A percentile compares a stretch with the other conserved stretches of the same genome.
phyloP scores from a whole-genome alignment of 2,113 vertebrate species.

The Panurus biarmicus region DNA sequence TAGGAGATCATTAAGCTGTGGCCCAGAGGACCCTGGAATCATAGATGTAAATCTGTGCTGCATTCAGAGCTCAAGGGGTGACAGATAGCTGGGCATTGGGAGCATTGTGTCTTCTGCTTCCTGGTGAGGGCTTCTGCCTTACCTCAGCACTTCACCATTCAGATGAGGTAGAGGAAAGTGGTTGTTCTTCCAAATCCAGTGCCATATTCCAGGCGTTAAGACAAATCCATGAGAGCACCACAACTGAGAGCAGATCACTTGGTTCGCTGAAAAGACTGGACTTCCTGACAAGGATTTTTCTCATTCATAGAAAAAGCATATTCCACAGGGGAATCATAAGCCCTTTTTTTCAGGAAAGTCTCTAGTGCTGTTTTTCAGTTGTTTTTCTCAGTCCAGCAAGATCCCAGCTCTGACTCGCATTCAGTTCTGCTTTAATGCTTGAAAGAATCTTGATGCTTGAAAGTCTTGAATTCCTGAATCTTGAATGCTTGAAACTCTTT shows the following conservation, averaged over 20 bases:
- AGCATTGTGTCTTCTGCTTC: background rate
- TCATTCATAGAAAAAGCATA: background rate
- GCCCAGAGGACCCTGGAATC: background rate
- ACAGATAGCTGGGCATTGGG: fast-evolving
- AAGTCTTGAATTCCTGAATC: background rate
- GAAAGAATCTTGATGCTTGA: background rate
- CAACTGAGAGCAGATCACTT: background rate
- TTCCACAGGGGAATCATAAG: background rate
- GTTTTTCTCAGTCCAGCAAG: background rate
- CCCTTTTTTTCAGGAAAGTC: background rate
- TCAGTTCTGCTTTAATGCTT: slow-evolving; percentile 28
- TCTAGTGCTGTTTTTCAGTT: background rate
- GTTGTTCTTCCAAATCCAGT: background rate
- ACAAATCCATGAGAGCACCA: background rate
- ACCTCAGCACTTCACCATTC: fast-evolving
- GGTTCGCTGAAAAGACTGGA: background rate
- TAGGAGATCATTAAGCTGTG: background rate
- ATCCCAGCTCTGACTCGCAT: slow-evolving; percentile 34
- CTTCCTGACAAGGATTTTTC: background rate
- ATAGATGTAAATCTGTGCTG: background rate
- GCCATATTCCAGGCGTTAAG: background rate
- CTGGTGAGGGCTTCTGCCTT: background rate
- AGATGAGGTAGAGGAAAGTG: background rate
- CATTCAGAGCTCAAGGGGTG: background rate
- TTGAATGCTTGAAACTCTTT: background rate